Evolutionary conservation across 2,888 invertebrate species (phyloP), one percentile per base, ranked within the genome.

Genomic region (Anoncus sp.): DNA sequence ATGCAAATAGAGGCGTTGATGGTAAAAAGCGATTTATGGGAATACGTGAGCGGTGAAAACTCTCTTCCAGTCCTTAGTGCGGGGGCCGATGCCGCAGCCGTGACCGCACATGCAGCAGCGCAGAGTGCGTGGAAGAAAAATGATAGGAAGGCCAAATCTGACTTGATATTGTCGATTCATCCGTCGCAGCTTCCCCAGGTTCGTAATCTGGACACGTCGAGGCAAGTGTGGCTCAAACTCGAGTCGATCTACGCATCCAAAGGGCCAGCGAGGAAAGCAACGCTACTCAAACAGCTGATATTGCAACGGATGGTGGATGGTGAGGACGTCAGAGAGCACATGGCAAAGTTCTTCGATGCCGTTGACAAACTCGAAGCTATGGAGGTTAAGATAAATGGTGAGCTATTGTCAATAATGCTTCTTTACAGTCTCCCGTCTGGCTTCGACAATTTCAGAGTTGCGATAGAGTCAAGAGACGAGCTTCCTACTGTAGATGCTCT

Each of bases 181-280:
- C 62, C 75, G 12, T 60, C 45, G 2, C 62, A 75, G 40, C 10
- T 69, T 1, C 62, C 51, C 12, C 69, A 69, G 22, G 18, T 75
- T 3, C 57, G 66, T 24, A 45, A 45, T 6, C 69, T 51, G 24
- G 45, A 16, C 2, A 43, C 73, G 3, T 73, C 73, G 5, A 16
- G 51, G 2, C 22, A 60, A 43, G 62, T 69, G 3, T 67, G 51
- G 60, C 35, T 49, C 5, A 49, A 49, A 22, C 18, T 49, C 2
- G 49, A 49, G 38, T 38, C 66, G 6, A 87, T 87, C 27, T 88
- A 87, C 57, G 84, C 88, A 81, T 90, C 89, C 16, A 85, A 83
- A 65, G 90, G 90, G 3, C 90, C 90, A 1, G 90, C 90, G 3
- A 76, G 87, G 45, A 91, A 91, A 72, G 90, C 90, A 1, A 88